Evolutionary conservation across 2,888 invertebrate genomes (phyloP).

Genomic region (Lasiommata megera): DNA sequence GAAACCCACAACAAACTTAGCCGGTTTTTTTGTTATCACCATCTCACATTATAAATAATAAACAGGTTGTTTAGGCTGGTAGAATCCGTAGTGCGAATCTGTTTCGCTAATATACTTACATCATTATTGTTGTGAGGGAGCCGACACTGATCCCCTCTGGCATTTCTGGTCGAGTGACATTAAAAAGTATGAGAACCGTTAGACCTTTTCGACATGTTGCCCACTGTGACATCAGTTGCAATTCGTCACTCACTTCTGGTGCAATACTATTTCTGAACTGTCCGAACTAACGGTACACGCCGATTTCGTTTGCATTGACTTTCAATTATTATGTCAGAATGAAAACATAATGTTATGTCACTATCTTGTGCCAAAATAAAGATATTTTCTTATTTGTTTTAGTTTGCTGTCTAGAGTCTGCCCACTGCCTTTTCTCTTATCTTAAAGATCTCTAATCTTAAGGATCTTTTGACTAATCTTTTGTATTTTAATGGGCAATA

Average conservation of each 20-base stretch:
- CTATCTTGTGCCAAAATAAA: background rate
- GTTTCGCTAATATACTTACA: conserved; percentile 15
- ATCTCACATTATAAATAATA: too few species aligned
- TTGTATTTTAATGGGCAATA: too few species aligned
- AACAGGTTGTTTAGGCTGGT: background rate
- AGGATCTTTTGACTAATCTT: too few species aligned
- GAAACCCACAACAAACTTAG: too few species aligned
- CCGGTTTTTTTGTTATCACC: too few species aligned
- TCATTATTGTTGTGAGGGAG: conserved; percentile 18
- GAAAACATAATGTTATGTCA: background rate
- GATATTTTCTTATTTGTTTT: too few species aligned
- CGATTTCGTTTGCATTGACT: background rate
- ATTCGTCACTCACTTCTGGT: conserved; percentile 40
- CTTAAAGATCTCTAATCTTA: too few species aligned
- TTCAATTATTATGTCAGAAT: background rate
- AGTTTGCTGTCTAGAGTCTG: too few species aligned
- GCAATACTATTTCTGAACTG: conserved; percentile 14
- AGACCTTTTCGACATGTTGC: conserved; percentile 61
- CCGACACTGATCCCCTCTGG: conserved; percentile 40
- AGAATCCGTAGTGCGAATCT: background rate
- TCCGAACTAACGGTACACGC: background rate
- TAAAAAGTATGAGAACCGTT: conserved; percentile 72
- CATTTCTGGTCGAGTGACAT: conserved; percentile 67
- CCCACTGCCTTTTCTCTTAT: too few species aligned
- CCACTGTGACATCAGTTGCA: conserved; percentile 53